Evolutionary conservation across 2,113 vertebrate genomes (phyloP).

Genomic region (Hystrix cristata): DNA sequence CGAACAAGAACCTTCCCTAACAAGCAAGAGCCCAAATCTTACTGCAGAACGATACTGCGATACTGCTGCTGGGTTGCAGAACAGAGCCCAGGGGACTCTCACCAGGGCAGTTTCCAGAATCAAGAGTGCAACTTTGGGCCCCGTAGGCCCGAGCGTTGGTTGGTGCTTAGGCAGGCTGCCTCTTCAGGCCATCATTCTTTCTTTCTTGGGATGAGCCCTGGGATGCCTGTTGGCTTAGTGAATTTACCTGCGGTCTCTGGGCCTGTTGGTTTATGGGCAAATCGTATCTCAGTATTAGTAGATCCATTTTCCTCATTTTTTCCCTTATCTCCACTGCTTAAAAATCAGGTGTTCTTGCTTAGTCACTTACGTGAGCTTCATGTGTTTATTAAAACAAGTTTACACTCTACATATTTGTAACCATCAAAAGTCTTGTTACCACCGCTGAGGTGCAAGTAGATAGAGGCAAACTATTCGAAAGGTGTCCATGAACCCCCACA

Average conservation of each 20-base stretch:
- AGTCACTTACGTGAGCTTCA: background rate
- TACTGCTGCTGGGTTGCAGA: background rate
- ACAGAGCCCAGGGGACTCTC: background rate
- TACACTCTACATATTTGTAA: constrained; percentile 12
- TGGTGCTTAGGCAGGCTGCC: too few species aligned
- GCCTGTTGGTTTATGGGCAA: background rate
- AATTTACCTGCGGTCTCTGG: background rate
- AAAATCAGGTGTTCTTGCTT: background rate
- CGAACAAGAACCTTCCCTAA: background rate
- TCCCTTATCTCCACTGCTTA: background rate
- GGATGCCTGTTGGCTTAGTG: background rate
- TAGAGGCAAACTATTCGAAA: background rate
- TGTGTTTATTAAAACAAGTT: constrained; percentile 47
- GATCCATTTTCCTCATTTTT: background rate
- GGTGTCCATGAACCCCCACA: background rate
- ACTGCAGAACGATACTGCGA: background rate
- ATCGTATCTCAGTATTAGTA: background rate
- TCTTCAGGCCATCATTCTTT: background rate
- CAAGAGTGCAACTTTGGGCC: background rate
- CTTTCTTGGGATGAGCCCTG: background rate
- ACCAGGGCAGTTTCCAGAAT: background rate
- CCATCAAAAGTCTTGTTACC: constrained; percentile 23
- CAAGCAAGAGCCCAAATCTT: background rate
- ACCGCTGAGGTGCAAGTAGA: background rate
- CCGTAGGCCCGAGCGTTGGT: background rate